Conservation (phyloP, 2,113 vertebrate species). For the Chlamydotis undulata region DNA sequence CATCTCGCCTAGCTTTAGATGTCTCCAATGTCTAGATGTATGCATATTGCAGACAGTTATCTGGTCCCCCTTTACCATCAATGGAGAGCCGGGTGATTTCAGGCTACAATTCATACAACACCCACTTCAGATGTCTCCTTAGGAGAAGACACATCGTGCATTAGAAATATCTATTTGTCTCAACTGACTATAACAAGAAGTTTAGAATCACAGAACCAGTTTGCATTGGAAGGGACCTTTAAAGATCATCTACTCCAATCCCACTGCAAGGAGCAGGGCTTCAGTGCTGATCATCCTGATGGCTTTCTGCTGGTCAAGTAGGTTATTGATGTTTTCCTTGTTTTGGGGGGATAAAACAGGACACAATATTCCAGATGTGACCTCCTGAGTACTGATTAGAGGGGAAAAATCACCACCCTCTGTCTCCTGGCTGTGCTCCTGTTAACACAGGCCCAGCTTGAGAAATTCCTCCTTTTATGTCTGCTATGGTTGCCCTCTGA, state of each 20-base stretch:
- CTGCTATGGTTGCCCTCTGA: background rate
- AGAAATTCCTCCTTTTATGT: background rate
- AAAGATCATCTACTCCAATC: too few relatives aligned
- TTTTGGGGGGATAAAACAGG: background rate
- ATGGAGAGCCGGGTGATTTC: background rate
- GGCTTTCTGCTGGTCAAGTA: background rate
- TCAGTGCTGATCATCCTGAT: background rate
- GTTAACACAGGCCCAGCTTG: background rate
- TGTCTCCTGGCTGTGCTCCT: background rate
- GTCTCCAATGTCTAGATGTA: background rate
- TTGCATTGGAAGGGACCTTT: too few relatives aligned
- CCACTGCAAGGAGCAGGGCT: too few relatives aligned
- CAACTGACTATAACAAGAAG: background rate
- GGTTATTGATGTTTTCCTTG: background rate
- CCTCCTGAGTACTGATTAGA: background rate
- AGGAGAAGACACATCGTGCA: background rate
- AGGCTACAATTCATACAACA: background rate
- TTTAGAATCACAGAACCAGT: too few relatives aligned
- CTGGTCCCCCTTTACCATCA: background rate
- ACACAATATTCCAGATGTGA: too few relatives aligned
- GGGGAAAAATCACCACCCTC: background rate
- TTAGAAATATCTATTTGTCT: background rate
- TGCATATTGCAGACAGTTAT: background rate
- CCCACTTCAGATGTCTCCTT: background rate
- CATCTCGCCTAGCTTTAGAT: background rate